Conservation (phyloP, 2,113 vertebrate genomes). For the Ancistrus triradiatus region DNA sequence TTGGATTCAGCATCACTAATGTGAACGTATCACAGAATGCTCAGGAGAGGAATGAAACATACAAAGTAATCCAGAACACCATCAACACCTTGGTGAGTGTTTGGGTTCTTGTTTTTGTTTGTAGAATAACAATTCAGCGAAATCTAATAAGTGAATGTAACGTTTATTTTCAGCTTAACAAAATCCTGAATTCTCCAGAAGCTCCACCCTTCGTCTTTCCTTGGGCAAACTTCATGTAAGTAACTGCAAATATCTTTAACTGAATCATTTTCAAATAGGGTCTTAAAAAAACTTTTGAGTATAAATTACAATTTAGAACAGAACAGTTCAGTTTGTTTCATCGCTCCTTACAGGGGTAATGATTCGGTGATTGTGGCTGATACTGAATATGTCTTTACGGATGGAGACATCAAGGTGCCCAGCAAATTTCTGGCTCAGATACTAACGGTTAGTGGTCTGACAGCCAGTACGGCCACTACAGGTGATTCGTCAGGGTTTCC, state of each 20-base stretch:
- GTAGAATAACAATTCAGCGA: no score
- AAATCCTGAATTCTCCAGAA: slow-evolving; percentile 26
- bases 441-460: slow-evolving; percentile 22
- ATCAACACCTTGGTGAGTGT: slow-evolving; percentile 35
- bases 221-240: slow-evolving; percentile 19
- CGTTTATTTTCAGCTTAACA: slow-evolving; percentile 27
- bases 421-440: slow-evolving; percentile 25
- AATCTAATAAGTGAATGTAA: neutral
- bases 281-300: no score
- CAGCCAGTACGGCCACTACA: no score
- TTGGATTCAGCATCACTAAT: slow-evolving; percentile 33
- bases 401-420: slow-evolving; percentile 3
- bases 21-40: slow-evolving; percentile 18
- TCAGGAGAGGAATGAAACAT: slow-evolving; percentile 7
- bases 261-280: no score
- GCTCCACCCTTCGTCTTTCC: slow-evolving; percentile 22
- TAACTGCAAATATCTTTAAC: no score
- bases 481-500: neutral
- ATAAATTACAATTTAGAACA: no score
- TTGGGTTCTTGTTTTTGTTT: neutral
- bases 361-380: slow-evolving; percentile 9
- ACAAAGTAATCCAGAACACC: neutral
- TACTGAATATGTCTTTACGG: slow-evolving; percentile 11
- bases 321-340: neutral
- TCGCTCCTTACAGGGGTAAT: slow-evolving; percentile 10